phyloP scores from a whole-genome alignment of 2,113 vertebrate species.

The Rallus limicola region DNA sequence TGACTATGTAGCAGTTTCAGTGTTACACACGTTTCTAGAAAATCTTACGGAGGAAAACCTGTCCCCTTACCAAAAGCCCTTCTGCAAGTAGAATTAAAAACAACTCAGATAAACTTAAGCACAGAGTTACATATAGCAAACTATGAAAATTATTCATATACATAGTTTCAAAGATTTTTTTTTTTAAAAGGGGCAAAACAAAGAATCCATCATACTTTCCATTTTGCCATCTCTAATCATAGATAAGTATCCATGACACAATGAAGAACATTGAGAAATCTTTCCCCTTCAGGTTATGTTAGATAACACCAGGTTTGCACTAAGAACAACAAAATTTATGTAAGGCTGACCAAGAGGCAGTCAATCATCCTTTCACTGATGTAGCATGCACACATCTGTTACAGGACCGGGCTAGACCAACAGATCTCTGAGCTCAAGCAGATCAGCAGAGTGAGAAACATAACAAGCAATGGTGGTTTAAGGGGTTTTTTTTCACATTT shows the following conservation, averaged over 20 bases:
- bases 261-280: not conserved
- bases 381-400: not conserved
- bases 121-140: not conserved
- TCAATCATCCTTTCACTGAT: not conserved
- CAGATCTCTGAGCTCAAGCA: not conserved
- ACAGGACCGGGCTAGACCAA: not conserved
- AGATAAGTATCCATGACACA: not conserved
- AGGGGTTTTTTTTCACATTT: too few species aligned
- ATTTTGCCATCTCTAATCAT: not conserved
- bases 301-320: not conserved
- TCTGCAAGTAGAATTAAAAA: not conserved
- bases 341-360: not conserved
- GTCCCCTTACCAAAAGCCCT: not conserved
- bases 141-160: not conserved
- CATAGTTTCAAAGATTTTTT: not conserved
- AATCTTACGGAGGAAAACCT: not conserved
- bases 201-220: not conserved
- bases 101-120: not conserved
- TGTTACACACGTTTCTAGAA: not conserved
- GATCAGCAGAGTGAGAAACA: not conserved
- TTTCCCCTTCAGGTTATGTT: not conserved
- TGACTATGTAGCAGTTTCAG: not conserved
- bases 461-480: not conserved
- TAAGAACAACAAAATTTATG: not conserved
- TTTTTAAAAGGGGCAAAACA: not conserved